phyloP scores from a whole-genome alignment of 2,113 vertebrate genomes.

The Boleophthalmus pectinirostris region DNA sequence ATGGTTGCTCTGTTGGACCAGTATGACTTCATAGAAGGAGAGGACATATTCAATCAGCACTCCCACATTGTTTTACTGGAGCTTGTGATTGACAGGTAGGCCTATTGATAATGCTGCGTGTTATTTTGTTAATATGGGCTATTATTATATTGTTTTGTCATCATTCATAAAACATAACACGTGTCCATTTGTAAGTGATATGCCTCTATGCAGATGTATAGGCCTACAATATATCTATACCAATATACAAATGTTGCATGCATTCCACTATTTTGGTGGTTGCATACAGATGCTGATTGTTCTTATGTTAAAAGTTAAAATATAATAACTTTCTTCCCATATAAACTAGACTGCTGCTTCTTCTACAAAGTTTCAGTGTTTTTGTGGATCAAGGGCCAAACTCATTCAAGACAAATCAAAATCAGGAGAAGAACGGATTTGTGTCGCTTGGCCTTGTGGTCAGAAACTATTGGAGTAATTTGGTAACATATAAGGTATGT shows the following conservation, averaged over 20 bases:
- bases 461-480: conserved; percentile 83
- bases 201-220: too few relatives aligned
- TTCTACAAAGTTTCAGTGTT: conserved; percentile 86
- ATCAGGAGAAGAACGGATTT: conserved; percentile 49
- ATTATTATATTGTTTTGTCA: too few relatives aligned
- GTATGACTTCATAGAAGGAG: conserved; percentile 80
- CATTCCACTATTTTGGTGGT: too few relatives aligned
- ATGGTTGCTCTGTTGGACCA: conserved; percentile 81
- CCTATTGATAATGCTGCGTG: neutral
- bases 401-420: conserved; percentile 20
- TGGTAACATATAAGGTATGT: conserved; percentile 69
- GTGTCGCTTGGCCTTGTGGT: conserved; percentile 87
- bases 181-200: too few relatives aligned
- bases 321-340: conserved; percentile 8
- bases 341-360: conserved; percentile 82
- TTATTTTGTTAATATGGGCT: too few relatives aligned
- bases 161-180: too few relatives aligned
- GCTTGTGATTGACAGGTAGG: conserved; percentile 90
- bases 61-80: conserved; percentile 89
- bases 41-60: conserved; percentile 85
- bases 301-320: neutral
- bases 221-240: too few relatives aligned
- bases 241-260: too few relatives aligned
- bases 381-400: conserved; percentile 73
- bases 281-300: neutral